Evolutionary conservation across 1,140 invertebrate species (phyloP).

Genomic region (Nymphalis io): DNA sequence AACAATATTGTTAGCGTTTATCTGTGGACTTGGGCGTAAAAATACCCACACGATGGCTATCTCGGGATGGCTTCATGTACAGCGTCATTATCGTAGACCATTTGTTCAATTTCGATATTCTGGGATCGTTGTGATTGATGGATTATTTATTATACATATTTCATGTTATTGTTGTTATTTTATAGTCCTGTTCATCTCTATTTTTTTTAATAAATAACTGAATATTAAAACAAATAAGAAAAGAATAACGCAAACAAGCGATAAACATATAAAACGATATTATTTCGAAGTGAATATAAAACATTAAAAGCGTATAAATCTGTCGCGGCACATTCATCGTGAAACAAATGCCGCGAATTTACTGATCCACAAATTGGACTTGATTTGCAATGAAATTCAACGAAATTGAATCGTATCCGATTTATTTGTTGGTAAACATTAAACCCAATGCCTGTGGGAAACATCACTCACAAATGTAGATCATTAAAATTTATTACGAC

Average conservation of each 20-base stretch:
- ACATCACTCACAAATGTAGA: neutral
- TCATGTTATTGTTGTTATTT: no score
- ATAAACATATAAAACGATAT: neutral
- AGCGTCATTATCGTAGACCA: no score
- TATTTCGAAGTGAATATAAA: neutral
- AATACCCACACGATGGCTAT: no score
- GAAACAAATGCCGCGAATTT: neutral
- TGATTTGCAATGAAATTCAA: slow-evolving; percentile 9
- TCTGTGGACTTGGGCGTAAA: no score
- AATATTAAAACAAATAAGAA: no score
- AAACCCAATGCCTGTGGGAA: neutral
- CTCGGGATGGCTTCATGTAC: no score
- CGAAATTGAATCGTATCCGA: slow-evolving; percentile 1
- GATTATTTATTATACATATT: no score
- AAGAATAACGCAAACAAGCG: neutral
- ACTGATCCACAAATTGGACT: slow-evolving; percentile 3
- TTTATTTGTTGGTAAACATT: slow-evolving; percentile 11
- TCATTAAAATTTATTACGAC: neutral
- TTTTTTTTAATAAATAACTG: no score
- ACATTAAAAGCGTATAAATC: neutral
- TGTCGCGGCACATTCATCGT: slow-evolving; percentile 2
- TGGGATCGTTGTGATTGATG: no score
- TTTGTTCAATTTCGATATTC: no score
- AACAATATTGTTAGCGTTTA: no score
- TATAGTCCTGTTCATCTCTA: no score